Evolutionary conservation across 2,113 vertebrate genomes (phyloP), one percentile per base, ranked within the genome.

Genomic region (Rattus norvegicus): DNA sequence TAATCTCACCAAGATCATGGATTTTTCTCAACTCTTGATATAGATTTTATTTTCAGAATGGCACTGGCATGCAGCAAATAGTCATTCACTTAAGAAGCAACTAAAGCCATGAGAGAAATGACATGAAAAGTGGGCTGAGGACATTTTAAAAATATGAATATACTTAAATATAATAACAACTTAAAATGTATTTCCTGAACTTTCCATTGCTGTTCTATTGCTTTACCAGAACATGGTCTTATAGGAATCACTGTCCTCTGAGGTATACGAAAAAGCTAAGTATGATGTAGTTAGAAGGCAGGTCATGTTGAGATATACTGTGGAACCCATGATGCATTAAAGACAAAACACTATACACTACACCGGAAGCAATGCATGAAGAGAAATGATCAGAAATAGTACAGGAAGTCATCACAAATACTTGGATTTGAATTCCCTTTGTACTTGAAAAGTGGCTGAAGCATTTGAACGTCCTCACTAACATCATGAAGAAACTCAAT

Each of bases 141-240:
- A 36, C n/a, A 54, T 72, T 81, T 91, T 77, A 67, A 93, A 24
- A 87, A 75, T 88, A 67, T 67, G 36, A 95, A 77, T 76, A 36
- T 16, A n/a, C 93, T 13, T 91, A 93, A 95, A 88, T 4, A 95
- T 33, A 59, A 90, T 75, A 33, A 88, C 33, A 88, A 63, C 91
- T 56, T 79, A 79, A 91, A 76, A 70, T 80, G 3, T 86, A 17
- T 76, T 92, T 88, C 24, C 43, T 75, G 88, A 54, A 87, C 54
- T 79, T 95, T 52, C 36, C 19, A 30, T 17, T 79, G 10, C 9
- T 87, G 7, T n/a, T 70, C 10, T 70, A 24, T 84, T 92, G 69
- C 86, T 59, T 54, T 95, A 52, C 10, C 87, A 92, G 85, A 65
- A 77, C 86, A 83, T 77, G 22, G 10, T 6, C 52, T 56, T 72